Percentiles rank a stretch among this genome's conserved stretches.
Conservation (phyloP, 2,797 vertebrate genomes). For the Xerus rutilus region DNA sequence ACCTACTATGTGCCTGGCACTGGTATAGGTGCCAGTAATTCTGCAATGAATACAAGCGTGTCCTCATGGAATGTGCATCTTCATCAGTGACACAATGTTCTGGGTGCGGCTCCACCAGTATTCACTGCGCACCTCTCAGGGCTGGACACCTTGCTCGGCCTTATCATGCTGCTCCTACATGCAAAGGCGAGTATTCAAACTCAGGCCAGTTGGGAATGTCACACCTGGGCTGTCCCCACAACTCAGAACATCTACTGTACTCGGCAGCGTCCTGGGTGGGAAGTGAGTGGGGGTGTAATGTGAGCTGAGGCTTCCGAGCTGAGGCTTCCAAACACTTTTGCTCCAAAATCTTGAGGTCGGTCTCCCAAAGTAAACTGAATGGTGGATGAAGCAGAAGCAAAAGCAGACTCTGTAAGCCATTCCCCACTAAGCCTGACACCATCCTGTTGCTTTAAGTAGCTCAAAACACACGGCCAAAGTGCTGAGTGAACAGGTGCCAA, state of each 20-base stretch:
- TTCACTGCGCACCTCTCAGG: rapidly evolving
- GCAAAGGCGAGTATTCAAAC: neutral
- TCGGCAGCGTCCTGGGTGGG: too few species aligned
- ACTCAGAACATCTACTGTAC: neutral
- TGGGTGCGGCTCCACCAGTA: too few species aligned
- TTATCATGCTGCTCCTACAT: rapidly evolving
- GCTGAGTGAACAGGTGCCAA: constrained; percentile 64
- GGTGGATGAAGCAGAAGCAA: neutral
- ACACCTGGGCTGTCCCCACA: rapidly evolving
- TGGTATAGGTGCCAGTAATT: rapidly evolving
- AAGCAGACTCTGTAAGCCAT: neutral
- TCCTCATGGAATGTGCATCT: neutral
- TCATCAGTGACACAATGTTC: rapidly evolving
- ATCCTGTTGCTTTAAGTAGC: neutral
- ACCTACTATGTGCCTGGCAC: neutral
- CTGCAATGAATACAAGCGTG: neutral
- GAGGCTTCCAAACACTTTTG: neutral
- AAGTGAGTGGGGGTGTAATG: rapidly evolving
- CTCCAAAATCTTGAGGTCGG: neutral
- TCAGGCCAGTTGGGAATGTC: neutral
- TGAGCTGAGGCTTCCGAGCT: neutral
- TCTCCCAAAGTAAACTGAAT: neutral
- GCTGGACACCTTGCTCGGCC: rapidly evolving
- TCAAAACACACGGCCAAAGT: neutral
- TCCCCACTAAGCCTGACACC: neutral